A percentile compares a stretch with the other conserved stretches of the same genome.
These are phyloP conservation scores for Pygmarrhopalites habei DNA, from an alignment of 1,140 invertebrate genomes.

Conservation along the genomic window DNA sequence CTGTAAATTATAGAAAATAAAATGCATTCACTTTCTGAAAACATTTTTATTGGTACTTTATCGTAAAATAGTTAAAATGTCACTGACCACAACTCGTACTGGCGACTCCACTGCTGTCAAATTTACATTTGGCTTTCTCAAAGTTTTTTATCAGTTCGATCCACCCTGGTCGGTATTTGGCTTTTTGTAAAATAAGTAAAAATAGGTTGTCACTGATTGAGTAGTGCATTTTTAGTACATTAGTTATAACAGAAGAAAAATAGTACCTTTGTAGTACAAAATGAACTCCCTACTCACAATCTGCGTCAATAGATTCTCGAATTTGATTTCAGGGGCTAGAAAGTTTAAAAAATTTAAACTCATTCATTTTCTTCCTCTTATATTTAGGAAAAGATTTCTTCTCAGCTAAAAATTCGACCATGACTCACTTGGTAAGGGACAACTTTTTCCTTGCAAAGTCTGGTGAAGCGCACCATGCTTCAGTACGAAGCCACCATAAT, in stretches of 20 bases:
- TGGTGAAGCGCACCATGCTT: not conserved
- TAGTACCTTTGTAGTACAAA: constrained; percentile 32
- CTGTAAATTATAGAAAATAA: no score
- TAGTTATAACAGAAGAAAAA: no score
- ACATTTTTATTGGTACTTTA: no score
- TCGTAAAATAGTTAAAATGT: no score
- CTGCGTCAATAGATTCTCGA: constrained; percentile 23
- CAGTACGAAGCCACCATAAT: constrained; percentile 14
- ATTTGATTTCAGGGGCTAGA: constrained; percentile 30
- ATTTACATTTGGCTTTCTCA: constrained; percentile 30
- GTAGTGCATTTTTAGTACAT: no score
- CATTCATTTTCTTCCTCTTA: not conserved
- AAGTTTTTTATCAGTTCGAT: constrained; percentile 33
- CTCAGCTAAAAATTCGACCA: no score
- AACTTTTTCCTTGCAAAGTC: not conserved
- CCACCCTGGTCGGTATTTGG: constrained; percentile 34
- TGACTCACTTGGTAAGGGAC: not conserved
- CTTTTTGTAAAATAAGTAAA: no score
- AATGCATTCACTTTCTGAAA: no score
- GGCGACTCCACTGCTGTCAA: constrained; percentile 3
- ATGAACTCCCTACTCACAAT: constrained; percentile 30
- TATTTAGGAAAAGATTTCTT: not conserved
- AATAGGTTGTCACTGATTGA: no score
- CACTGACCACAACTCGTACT: not conserved
- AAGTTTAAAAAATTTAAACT: not conserved